Evolutionary conservation across 2,888 invertebrate species (phyloP), one percentile per base, ranked within the genome.

Genomic region (Diplolepis rosae): DNA sequence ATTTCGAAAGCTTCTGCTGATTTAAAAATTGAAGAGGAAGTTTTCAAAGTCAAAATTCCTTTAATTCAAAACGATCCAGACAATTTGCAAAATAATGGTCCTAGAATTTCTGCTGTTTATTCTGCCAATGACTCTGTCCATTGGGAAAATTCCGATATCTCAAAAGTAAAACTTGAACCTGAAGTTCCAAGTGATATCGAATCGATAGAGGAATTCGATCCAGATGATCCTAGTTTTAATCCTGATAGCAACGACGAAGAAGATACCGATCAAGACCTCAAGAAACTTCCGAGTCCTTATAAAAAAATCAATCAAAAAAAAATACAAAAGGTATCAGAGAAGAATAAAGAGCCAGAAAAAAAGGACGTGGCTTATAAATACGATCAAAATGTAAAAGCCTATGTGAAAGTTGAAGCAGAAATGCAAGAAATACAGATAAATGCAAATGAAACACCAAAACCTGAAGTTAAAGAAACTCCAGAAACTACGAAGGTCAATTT

Each of bases 161-260:
- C 11, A 9, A 48, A 48, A 18, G 48, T 48, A 4, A 48, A 48
- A 22, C 1, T 22, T 1, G 48, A 48, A 18, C 48, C 48, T 48
- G 1, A 22, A 48, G 4, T 13, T 27, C 35, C 24, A 7, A 82
- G 82, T 39, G 85, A 84, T 51, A 82, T 83, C 51, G 86, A 88
- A 50, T 86, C 86, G 1, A 82, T 87, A 30, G 87, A 88, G 72
- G 88, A 88, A 76, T 88, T 88, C 66, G 88, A 88, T 80, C 87
- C 88, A 0, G 87, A 87, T 4, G 85, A 87, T 77, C 82, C 83
- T 27, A 75, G 80, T 0, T 81, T 81, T 69, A 80, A 84, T 42
- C 77, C 79, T 6, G 82, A 81, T 22, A 78, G 65, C 30, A 79
- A 78, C 5, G 83, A 84, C 22, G 68, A 66, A 2, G 66, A 27